Conservation (phyloP, 2,797 vertebrate species). For the Epinephelus awoara region DNA sequence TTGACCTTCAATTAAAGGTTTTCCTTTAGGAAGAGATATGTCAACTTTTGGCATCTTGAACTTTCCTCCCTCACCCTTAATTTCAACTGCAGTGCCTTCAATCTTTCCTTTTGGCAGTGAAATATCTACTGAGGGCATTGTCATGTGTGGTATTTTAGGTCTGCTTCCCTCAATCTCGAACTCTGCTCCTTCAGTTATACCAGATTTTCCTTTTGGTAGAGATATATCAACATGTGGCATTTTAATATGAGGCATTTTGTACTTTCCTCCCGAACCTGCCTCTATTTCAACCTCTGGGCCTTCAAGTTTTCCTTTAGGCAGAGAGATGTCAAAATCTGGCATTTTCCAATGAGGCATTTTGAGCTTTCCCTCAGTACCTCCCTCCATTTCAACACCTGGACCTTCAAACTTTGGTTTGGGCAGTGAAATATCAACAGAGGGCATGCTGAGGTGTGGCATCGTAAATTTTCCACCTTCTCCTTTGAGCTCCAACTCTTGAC, state of each 20-base stretch:
- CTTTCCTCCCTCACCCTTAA: slow-evolving; percentile 56
- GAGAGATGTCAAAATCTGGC: slow-evolving; percentile 56
- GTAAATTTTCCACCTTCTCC: slow-evolving; percentile 52
- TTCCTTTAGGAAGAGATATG: slow-evolving; percentile 75
- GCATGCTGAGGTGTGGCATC: slow-evolving; percentile 35
- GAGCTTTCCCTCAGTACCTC: not conserved
- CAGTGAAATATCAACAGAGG: slow-evolving; percentile 70
- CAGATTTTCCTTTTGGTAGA: slow-evolving; percentile 63
- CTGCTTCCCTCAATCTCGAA: slow-evolving; percentile 36
- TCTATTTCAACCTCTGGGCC: slow-evolving; percentile 38
- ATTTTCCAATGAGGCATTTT: slow-evolving; percentile 10
- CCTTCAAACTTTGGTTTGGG: slow-evolving; percentile 55
- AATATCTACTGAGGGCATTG: slow-evolving; percentile 70
- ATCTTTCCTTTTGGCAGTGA: slow-evolving; percentile 62
- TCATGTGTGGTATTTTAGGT: slow-evolving; percentile 46
- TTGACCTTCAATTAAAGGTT: slow-evolving; percentile 48
- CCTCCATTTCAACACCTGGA: slow-evolving; percentile 35
- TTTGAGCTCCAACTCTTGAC: slow-evolving; percentile 16
- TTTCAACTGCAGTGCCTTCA: slow-evolving; percentile 33
- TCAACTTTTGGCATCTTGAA: slow-evolving; percentile 69
- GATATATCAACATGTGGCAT: slow-evolving; percentile 74
- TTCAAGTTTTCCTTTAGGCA: slow-evolving; percentile 66
- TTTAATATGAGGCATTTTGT: slow-evolving; percentile 51
- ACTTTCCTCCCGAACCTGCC: slow-evolving; percentile 42
- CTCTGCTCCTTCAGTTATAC: slow-evolving; percentile 47